Conservation (phyloP, 2,888 invertebrate species). For the Cosmorhoe ocellata region DNA sequence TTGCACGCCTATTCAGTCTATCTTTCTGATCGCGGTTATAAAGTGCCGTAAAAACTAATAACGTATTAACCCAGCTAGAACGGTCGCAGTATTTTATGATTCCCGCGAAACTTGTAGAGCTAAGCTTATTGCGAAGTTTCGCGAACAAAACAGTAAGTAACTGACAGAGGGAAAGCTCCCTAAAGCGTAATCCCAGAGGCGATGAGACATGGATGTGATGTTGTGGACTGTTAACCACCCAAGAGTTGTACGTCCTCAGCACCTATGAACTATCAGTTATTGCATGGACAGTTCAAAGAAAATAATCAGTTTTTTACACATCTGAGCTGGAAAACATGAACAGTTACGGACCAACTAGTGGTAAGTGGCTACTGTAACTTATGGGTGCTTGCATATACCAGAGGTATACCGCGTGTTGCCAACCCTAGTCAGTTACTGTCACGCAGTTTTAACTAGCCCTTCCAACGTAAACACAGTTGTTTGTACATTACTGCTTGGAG, state of each 20-base stretch:
- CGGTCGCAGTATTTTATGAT: constrained; percentile 25
- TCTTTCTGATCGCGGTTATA: constrained; percentile 4
- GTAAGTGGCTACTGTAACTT: no score
- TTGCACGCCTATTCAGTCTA: not conserved
- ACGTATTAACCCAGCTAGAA: constrained; percentile 11
- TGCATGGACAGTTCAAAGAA: no score
- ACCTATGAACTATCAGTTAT: not conserved
- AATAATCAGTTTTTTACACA: no score
- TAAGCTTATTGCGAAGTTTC: constrained; percentile 33
- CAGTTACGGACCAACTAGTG: no score
- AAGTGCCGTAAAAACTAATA: constrained; percentile 18
- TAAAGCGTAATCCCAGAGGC: not conserved
- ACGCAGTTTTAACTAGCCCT: no score
- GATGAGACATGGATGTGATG: not conserved
- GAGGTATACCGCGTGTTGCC: no score
- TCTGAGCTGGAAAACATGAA: no score
- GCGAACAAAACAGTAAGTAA: constrained; percentile 19
- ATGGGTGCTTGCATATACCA: no score
- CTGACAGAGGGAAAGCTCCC: constrained; percentile 11
- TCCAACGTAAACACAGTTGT: no score
- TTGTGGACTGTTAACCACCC: not conserved
- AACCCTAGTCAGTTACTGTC: no score
- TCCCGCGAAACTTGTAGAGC: constrained; percentile 27
- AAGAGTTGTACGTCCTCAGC: not conserved
- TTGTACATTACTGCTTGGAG: no score